phyloP scores from a whole-genome alignment of 2,113 vertebrate genomes.

The Fregetta grallaria region DNA sequence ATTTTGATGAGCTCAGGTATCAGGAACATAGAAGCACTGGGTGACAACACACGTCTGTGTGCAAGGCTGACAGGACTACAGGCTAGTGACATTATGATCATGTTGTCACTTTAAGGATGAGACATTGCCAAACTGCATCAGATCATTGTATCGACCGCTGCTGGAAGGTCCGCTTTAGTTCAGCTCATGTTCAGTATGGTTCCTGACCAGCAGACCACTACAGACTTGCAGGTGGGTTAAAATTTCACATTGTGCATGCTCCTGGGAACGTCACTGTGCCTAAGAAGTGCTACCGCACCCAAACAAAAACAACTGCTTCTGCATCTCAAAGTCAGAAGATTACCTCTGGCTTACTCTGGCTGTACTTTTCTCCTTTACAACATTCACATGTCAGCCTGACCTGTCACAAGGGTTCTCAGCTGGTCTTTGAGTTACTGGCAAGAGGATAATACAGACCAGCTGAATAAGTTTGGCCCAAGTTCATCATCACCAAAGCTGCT shows the following conservation, averaged over 20 bases:
- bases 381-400: slow-evolving; percentile 50
- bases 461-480: slow-evolving; percentile 7
- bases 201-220: neutral
- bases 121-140: neutral
- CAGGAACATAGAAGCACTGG: neutral
- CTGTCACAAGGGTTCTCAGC: slow-evolving; percentile 23
- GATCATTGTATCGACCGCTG: neutral
- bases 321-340: neutral
- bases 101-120: neutral
- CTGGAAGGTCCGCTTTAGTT: neutral
- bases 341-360: neutral
- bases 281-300: neutral
- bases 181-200: neutral
- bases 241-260: neutral
- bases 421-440: slow-evolving; percentile 18
- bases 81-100: neutral
- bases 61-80: neutral
- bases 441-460: slow-evolving; percentile 13
- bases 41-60: neutral
- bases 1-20: neutral
- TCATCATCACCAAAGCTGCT: neutral
- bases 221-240: neutral
- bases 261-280: neutral
- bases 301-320: neutral
- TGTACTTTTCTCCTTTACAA: neutral